phyloP scores from a whole-genome alignment of 2,888 invertebrate species.

The Oscheius myriophilus region DNA sequence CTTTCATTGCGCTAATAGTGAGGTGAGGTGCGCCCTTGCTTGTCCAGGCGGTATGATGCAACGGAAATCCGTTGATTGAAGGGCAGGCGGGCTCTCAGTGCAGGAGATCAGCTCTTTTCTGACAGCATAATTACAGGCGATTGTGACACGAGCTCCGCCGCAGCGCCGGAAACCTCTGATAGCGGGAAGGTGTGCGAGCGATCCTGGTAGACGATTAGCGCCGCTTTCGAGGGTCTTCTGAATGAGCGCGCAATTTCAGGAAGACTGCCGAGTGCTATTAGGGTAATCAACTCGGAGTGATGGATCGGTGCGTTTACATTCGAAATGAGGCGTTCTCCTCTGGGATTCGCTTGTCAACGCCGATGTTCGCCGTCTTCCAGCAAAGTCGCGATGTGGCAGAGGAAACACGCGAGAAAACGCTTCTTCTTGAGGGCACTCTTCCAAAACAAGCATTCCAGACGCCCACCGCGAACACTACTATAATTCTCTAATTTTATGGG shows the following conservation, averaged over 20 bases:
- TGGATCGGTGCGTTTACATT: slow-evolving; percentile 11
- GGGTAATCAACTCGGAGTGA: slow-evolving; percentile 15
- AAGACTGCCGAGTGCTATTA: slow-evolving; percentile 6
- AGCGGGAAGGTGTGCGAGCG: too few species aligned
- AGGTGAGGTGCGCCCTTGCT: not conserved
- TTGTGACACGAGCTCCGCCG: not conserved
- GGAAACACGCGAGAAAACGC: too few species aligned
- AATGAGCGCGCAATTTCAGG: not conserved
- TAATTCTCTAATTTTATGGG: not conserved
- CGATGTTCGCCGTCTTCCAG: not conserved
- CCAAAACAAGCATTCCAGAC: too few species aligned
- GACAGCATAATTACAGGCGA: slow-evolving; percentile 28
- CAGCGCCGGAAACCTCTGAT: too few species aligned
- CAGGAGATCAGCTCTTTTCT: slow-evolving; percentile 24
- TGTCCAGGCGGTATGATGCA: slow-evolving; percentile 29
- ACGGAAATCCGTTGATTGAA: slow-evolving; percentile 28
- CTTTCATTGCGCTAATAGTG: too few species aligned
- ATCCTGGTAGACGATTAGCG: too few species aligned
- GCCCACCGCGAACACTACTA: too few species aligned
- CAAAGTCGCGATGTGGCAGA: not conserved
- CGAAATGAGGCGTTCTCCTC: slow-evolving; percentile 18
- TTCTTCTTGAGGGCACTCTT: too few species aligned
- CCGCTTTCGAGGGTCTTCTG: too few species aligned
- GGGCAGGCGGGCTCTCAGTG: slow-evolving; percentile 4
- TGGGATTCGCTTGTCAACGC: slow-evolving; percentile 24